Percentiles rank a stretch among this genome's conserved stretches.
Evolutionary conservation across 1,140 invertebrate genomes (phyloP).

Genomic region (Bombus turneri): DNA sequence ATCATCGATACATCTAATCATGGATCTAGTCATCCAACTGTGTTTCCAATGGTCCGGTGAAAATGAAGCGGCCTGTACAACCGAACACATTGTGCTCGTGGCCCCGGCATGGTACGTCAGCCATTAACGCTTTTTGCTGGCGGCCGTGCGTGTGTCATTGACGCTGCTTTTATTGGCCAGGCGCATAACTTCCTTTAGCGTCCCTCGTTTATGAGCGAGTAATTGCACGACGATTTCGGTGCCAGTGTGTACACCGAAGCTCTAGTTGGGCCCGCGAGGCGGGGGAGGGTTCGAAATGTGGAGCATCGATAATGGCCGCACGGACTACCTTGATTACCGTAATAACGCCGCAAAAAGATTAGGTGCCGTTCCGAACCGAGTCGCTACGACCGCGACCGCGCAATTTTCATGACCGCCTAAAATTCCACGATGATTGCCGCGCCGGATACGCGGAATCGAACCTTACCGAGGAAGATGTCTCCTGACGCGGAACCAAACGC

Average conservation of each 20-base stretch:
- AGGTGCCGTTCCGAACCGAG: constrained; percentile 1
- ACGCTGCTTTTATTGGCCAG: constrained; percentile 66
- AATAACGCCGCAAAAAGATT: constrained; percentile 45
- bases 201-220: constrained; percentile 72
- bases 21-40: not conserved
- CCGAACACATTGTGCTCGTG: constrained; percentile 53
- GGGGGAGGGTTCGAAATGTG: constrained; percentile 47
- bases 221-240: constrained; percentile 72
- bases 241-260: constrained; percentile 9
- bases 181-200: constrained; percentile 67
- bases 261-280: not conserved
- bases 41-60: not conserved
- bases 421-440: constrained; percentile 44
- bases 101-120: constrained; percentile 33
- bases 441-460: not conserved
- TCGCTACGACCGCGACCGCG: not conserved
- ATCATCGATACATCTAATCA: not conserved
- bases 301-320: constrained; percentile 47
- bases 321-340: constrained; percentile 47
- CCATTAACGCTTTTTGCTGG: constrained; percentile 67
- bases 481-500: not conserved
- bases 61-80: constrained; percentile 43
- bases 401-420: constrained; percentile 33
- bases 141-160: constrained; percentile 67
- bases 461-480: constrained; percentile 6